Evolutionary conservation across 2,113 vertebrate genomes (phyloP).

Genomic region (Actinemys pallida): DNA sequence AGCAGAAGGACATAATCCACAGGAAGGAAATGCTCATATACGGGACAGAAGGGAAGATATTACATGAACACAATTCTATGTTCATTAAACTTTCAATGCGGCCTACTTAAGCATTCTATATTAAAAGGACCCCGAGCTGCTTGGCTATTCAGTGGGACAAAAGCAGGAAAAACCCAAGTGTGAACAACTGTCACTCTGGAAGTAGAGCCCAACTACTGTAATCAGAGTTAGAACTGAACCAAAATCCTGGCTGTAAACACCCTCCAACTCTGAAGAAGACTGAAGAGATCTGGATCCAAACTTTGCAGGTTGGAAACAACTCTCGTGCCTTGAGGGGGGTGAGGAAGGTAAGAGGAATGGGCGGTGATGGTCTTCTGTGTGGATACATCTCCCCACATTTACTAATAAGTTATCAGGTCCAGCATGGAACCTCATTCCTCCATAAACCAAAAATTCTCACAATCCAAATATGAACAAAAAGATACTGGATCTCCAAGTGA

Average conservation of each 20-base stretch:
- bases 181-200: not conserved
- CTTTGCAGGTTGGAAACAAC: not conserved
- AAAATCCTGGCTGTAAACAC: accelerated
- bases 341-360: accelerated
- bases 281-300: not conserved
- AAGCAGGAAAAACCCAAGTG: not conserved
- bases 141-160: not conserved
- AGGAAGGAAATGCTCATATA: not conserved
- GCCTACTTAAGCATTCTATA: not conserved
- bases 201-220: accelerated
- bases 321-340: not conserved
- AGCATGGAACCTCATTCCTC: not conserved
- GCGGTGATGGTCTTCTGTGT: not conserved
- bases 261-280: not conserved
- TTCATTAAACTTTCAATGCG: not conserved
- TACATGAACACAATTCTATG: not conserved
- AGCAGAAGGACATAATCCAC: not conserved
- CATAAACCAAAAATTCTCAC: not conserved
- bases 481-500: not conserved
- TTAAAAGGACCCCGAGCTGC: not conserved
- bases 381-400: accelerated
- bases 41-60: not conserved
- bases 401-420: not conserved
- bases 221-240: not conserved
- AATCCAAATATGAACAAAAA: not conserved